Evolutionary conservation across 2,888 invertebrate genomes (phyloP).

Genomic region (Tethea ocularis): DNA sequence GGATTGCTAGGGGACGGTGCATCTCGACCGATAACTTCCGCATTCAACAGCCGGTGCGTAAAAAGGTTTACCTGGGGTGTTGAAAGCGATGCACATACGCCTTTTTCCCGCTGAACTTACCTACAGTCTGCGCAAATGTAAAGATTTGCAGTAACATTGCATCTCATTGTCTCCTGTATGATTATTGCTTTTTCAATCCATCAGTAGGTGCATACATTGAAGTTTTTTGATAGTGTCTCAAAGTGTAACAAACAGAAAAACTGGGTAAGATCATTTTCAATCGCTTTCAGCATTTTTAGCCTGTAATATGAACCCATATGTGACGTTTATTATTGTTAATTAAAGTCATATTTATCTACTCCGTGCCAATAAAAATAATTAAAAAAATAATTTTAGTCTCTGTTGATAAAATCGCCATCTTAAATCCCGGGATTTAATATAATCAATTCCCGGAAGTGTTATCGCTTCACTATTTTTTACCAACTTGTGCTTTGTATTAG

Average conservation of each 20-base stretch:
- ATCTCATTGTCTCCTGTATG: neutral
- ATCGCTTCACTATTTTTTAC: neutral
- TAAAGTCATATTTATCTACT: too few species aligned
- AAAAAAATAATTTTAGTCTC: neutral
- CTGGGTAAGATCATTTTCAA: neutral
- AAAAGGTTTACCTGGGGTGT: slow-evolving; percentile 26
- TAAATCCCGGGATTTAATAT: neutral
- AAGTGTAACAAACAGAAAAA: neutral
- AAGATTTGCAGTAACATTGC: slow-evolving; percentile 13
- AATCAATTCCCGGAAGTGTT: neutral
- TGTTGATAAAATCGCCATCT: neutral
- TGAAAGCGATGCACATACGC: neutral
- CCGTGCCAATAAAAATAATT: neutral
- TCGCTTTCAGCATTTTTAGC: neutral
- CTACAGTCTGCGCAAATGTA: neutral
- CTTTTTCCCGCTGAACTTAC: neutral
- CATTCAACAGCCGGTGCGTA: slow-evolving; percentile 54
- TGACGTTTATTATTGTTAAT: too few species aligned
- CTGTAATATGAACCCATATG: too few species aligned
- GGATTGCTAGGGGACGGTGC: slow-evolving; percentile 61
- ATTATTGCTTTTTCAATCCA: neutral
- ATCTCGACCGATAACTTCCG: slow-evolving; percentile 61
- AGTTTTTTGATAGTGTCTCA: neutral
- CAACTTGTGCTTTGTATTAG: too few species aligned
- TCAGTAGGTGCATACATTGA: neutral